These are phyloP conservation scores for Epirrita christyi DNA, from an alignment of 2,888 invertebrate genomes.

Conservation along the genomic window DNA sequence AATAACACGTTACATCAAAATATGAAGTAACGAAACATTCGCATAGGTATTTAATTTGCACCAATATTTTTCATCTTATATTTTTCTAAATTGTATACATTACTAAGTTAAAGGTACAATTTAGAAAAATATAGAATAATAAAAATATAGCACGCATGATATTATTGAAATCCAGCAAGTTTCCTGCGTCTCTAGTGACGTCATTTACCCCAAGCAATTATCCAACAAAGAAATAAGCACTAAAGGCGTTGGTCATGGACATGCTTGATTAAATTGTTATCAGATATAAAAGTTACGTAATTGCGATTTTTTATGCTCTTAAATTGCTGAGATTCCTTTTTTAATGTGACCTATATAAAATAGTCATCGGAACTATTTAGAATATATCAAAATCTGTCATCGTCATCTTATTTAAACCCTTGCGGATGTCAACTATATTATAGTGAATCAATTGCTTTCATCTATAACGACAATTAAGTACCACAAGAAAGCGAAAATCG, in stretches of 20 bases:
- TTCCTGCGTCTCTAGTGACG: slow-evolving; percentile 21
- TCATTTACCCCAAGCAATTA: slow-evolving; percentile 28
- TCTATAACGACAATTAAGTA: not conserved
- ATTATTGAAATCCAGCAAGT: slow-evolving; percentile 9
- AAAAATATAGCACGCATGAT: not conserved
- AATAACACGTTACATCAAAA: slow-evolving; percentile 21
- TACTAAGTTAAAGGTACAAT: not conserved
- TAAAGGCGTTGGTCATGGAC: slow-evolving; percentile 29
- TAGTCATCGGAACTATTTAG: not conserved
- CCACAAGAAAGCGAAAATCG: not conserved
- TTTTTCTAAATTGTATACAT: too few species aligned
- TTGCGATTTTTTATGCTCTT: not conserved
- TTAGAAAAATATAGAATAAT: not conserved
- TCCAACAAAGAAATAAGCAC: slow-evolving; percentile 25
- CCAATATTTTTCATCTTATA: too few species aligned
- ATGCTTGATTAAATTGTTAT: slow-evolving; percentile 26
- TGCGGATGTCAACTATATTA: not conserved
- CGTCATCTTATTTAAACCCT: not conserved
- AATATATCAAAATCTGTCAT: not conserved
- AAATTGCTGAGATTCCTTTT: not conserved
- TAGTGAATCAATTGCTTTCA: not conserved
- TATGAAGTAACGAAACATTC: slow-evolving; percentile 7
- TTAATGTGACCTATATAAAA: too few species aligned
- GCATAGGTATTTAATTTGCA: too few species aligned
- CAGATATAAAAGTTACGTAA: slow-evolving; percentile 23